A percentile compares a stretch with the other conserved stretches of the same genome.
Conservation (phyloP, 2,888 invertebrate genomes). For the Willowsia nigromaculata region DNA sequence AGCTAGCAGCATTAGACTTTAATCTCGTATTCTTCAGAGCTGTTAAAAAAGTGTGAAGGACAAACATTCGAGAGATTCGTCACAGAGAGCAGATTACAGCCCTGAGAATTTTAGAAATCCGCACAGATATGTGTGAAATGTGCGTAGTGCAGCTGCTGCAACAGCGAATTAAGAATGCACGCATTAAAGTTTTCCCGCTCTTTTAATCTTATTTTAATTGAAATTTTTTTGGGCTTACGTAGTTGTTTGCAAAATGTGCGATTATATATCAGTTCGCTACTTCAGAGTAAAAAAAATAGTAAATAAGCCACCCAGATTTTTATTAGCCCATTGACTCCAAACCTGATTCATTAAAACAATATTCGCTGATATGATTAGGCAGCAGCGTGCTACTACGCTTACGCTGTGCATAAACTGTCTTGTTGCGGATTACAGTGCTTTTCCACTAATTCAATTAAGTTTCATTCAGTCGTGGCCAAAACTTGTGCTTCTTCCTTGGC, state of each 20-base stretch:
- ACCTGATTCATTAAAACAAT: conserved; percentile 64
- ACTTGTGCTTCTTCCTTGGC: conserved; percentile 5
- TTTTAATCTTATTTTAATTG: conserved; percentile 56
- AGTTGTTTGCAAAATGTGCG: too few species aligned
- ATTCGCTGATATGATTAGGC: conserved; percentile 37
- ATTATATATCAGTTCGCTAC: too few species aligned
- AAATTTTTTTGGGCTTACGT: not conserved
- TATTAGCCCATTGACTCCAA: conserved; percentile 70
- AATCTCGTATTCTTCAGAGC: conserved; percentile 43
- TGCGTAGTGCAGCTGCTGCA: conserved; percentile 61
- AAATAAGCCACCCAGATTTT: conserved; percentile 68
- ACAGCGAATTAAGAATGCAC: not conserved
- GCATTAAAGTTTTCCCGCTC: conserved; percentile 35
- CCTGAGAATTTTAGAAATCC: too few species aligned
- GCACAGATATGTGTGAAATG: not conserved
- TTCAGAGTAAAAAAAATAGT: too few species aligned
- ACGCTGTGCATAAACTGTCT: not conserved
- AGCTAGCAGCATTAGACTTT: conserved; percentile 21
- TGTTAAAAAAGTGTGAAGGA: conserved; percentile 54
- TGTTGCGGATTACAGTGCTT: not conserved
- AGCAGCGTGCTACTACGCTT: conserved; percentile 14
- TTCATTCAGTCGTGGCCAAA: conserved; percentile 34
- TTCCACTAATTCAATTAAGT: conserved; percentile 11
- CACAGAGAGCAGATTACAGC: too few species aligned
- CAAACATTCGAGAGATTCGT: conserved; percentile 39